Evolutionary conservation across 2,888 invertebrate species (phyloP).

Genomic region (Malthinus seriepunctatus): DNA sequence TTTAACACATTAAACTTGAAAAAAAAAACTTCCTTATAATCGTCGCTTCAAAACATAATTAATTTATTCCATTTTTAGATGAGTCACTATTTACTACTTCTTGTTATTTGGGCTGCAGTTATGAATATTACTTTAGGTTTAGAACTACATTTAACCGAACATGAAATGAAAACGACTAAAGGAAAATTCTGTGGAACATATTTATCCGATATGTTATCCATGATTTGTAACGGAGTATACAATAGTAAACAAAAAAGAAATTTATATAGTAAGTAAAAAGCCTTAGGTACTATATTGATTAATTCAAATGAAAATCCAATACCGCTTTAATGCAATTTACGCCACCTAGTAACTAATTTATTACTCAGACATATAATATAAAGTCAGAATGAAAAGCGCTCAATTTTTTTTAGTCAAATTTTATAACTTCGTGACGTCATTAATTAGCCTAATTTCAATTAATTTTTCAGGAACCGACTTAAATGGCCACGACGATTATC

Average conservation of each 20-base stretch:
- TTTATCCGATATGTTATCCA: constrained; percentile 18
- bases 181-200: constrained; percentile 19
- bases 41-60: not conserved
- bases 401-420: too few species aligned
- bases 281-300: constrained; percentile 1
- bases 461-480: constrained; percentile 18
- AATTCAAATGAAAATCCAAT: not conserved
- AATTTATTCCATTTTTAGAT: constrained; percentile 13
- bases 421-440: too few species aligned
- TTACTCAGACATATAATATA: too few species aligned
- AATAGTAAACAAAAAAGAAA: constrained; percentile 19
- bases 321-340: not conserved
- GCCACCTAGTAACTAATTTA: too few species aligned
- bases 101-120: constrained; percentile 11
- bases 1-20: not conserved
- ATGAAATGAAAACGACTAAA: constrained; percentile 14
- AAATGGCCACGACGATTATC: constrained; percentile 14
- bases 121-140: constrained; percentile 10
- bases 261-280: constrained; percentile 10
- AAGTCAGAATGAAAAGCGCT: too few species aligned
- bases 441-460: too few species aligned
- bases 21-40: not conserved
- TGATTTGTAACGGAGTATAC: constrained; percentile 19
- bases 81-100: constrained; percentile 5
- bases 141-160: constrained; percentile 9